Percentiles rank a stretch among this genome's conserved stretches.
These are phyloP conservation scores for Solenopsis fugax DNA, from an alignment of 1,140 invertebrate species.

Conservation along the genomic window DNA sequence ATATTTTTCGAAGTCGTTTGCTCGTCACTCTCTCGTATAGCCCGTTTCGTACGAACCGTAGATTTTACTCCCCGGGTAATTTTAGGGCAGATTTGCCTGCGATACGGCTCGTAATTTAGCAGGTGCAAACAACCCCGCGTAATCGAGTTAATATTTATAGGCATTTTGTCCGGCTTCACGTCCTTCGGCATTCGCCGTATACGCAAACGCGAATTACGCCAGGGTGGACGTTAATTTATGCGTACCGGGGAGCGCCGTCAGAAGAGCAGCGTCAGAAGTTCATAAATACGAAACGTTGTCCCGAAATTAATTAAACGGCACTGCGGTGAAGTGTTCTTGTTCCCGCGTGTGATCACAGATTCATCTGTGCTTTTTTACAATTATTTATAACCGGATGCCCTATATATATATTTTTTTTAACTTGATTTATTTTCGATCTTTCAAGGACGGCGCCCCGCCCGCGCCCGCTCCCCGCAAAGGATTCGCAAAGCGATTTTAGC, in stretches of 20 bases:
- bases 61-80: not conserved
- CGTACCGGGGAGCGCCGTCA: not conserved
- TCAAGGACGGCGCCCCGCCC: not conserved
- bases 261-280: slow-evolving; percentile 3
- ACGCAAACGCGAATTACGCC: slow-evolving; percentile 31
- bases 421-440: not conserved
- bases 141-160: slow-evolving; percentile 44
- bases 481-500: slow-evolving; percentile 19
- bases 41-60: not conserved
- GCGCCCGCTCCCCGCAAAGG: not conserved
- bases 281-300: slow-evolving; percentile 22
- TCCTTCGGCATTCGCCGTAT: not conserved
- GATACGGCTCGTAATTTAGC: not conserved
- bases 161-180: slow-evolving; percentile 17
- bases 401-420: not conserved
- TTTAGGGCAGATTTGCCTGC: not conserved
- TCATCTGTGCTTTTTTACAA: not conserved
- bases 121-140: slow-evolving; percentile 35
- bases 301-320: slow-evolving; percentile 15
- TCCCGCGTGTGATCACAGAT: not conserved
- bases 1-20: not conserved
- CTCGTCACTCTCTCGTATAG: not conserved
- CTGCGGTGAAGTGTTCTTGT: not conserved
- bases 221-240: slow-evolving; percentile 46
- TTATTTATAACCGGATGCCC: not conserved